phyloP scores from a whole-genome alignment of 1,140 invertebrate species.

The Psix sp. region DNA sequence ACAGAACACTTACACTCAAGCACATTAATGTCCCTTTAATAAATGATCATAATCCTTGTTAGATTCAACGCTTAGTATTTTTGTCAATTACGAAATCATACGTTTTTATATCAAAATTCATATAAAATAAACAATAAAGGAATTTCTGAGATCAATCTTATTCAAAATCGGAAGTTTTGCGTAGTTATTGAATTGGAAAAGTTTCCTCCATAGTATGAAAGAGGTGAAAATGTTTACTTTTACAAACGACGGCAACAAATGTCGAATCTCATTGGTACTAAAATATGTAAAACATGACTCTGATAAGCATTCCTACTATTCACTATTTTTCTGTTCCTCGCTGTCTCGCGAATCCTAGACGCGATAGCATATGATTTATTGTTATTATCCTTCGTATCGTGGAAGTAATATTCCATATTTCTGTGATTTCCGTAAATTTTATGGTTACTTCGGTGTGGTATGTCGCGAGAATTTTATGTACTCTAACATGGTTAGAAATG shows the following conservation, averaged over 20 bases:
- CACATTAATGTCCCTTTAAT: constrained; percentile 6
- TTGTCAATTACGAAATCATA: too few species aligned
- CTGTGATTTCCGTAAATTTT: constrained; percentile 54
- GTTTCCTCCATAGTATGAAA: too few species aligned
- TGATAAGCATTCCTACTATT: constrained; percentile 42
- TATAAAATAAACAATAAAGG: too few species aligned
- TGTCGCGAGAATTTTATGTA: constrained; percentile 26
- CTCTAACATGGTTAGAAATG: constrained; percentile 14
- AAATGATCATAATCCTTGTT: too few species aligned
- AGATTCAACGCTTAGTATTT: too few species aligned
- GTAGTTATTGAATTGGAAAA: too few species aligned
- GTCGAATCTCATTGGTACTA: constrained; percentile 8
- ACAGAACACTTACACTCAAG: too few species aligned
- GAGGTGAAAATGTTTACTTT: not conserved
- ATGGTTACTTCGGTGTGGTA: constrained; percentile 44
- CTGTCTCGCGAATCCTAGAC: constrained; percentile 39
- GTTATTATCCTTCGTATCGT: constrained; percentile 53
- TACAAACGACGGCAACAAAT: constrained; percentile 5
- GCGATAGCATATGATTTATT: constrained; percentile 54
- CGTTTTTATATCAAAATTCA: too few species aligned
- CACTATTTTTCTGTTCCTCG: constrained; percentile 45
- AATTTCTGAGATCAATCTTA: too few species aligned
- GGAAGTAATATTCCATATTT: constrained; percentile 63
- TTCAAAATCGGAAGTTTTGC: too few species aligned
- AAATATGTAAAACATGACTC: constrained; percentile 18